Conservation (phyloP, 1,140 invertebrate species). For the Dinothrombium tinctorium region DNA sequence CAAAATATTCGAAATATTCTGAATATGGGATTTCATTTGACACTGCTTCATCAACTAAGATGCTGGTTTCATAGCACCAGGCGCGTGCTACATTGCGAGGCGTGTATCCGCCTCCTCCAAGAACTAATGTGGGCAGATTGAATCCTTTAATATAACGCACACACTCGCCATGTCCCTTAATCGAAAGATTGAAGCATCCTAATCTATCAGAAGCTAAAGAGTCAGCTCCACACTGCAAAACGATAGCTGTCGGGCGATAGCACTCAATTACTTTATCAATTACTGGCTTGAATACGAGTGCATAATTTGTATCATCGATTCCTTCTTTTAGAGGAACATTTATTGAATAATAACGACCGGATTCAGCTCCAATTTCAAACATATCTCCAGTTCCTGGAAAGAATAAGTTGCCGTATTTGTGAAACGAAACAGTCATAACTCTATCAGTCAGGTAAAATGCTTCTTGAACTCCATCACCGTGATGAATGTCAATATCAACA, state of each 20-base stretch:
- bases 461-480: slow-evolving; percentile 59
- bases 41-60: slow-evolving; percentile 70
- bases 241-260: slow-evolving; percentile 81
- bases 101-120: slow-evolving; percentile 92
- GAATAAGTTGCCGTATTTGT: slow-evolving; percentile 82
- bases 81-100: slow-evolving; percentile 94
- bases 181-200: slow-evolving; percentile 95
- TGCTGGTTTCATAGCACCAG: slow-evolving; percentile 94
- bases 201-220: slow-evolving; percentile 86
- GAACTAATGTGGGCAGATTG: slow-evolving; percentile 76
- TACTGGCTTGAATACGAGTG: slow-evolving; percentile 67
- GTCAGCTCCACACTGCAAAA: slow-evolving; percentile 94
- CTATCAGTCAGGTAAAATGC: slow-evolving; percentile 27
- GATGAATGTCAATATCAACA: slow-evolving; percentile 80
- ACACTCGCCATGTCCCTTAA: slow-evolving; percentile 92
- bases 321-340: slow-evolving; percentile 95
- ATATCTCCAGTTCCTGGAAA: slow-evolving; percentile 76
- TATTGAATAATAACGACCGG: slow-evolving; percentile 96
- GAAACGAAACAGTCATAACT: slow-evolving; percentile 49
- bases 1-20: slow-evolving; percentile 86
- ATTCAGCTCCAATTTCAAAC: slow-evolving; percentile 87
- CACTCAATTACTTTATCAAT: slow-evolving; percentile 34
- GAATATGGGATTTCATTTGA: slow-evolving; percentile 65
- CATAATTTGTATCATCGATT: slow-evolving; percentile 94
- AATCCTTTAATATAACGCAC: slow-evolving; percentile 94